Base-by-base conservation (phyloP, 2,888 invertebrate genomes). In the Leptopilina myrica region DNA sequence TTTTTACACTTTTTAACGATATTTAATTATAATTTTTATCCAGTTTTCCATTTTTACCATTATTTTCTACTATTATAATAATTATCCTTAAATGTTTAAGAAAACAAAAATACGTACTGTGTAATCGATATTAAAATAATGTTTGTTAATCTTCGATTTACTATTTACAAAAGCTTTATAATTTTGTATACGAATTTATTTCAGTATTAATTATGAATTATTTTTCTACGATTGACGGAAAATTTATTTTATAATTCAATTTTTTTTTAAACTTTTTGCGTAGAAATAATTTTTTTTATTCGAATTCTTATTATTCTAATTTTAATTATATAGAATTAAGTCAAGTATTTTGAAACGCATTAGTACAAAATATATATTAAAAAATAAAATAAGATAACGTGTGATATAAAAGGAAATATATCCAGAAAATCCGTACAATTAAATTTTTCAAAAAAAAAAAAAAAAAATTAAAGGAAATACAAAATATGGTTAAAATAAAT, bases 281-380 rank as follows among this genome's bases (percentile, higher is more conserved):
- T 26, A 20, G 20, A 2, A 14, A 26, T 11, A 53, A 49, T 6
- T 53, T 7, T 3, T 11, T 14, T 3, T n/a, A 14, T 53, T 20
- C 53, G 8, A 43, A 43, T 43, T 20, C 20, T 20, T 43, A 43
- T 43, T 43, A 43, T 2, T 33, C 33, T 33, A 33, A 33, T 33
- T 33, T 33, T 33, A 33, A 33, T 3, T 33, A 20, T 20, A 14
- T 69, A 53, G 49, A 14, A 69, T 12, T 46, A 69, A 69, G 20
- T 49, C 14, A 53, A 53, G 26, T 49, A 20, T 69, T 53, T 69
- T 8, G 14, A 69, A 53, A 69, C 26, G 49, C 49, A 69, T 69
- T 69, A 69, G 69, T 69, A 69, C 49, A 69, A 69, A 49, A 49
- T 49, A 49, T 53, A 69, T 43, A 69, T 69, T 33, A 33, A 33